A percentile compares a stretch with the other conserved stretches of the same genome.
Evolutionary conservation across 2,797 vertebrate species (phyloP).

Genomic region (Denticeps clupeoides): DNA sequence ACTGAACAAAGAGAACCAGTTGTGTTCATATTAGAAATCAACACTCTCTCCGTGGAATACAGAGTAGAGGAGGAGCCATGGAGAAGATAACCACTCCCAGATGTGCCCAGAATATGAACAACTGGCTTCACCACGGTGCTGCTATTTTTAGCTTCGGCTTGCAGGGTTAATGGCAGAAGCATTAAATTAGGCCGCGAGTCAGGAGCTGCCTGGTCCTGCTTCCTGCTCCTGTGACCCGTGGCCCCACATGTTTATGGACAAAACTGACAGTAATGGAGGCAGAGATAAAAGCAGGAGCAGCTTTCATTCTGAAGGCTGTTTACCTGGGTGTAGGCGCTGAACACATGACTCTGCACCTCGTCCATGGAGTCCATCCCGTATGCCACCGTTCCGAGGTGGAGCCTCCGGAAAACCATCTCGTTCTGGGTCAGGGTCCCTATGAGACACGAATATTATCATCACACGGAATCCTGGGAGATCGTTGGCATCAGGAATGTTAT

Average conservation of each 20-base stretch:
- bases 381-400: constrained; percentile 91
- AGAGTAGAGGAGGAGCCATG: too few species aligned
- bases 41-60: too few species aligned
- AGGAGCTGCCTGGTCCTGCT: constrained; percentile 66
- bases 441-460: not conserved
- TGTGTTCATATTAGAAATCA: too few species aligned
- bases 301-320: constrained; percentile 19
- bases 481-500: too few species aligned
- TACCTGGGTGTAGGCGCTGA: constrained; percentile 96
- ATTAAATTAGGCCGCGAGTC: constrained; percentile 74
- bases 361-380: constrained; percentile 98
- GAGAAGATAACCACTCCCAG: constrained; percentile 64
- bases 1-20: not conserved
- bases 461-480: not conserved
- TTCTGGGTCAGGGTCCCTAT: constrained; percentile 95
- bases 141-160: constrained; percentile 82
- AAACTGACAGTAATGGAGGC: constrained; percentile 77
- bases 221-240: constrained; percentile 89
- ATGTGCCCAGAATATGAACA: constrained; percentile 60
- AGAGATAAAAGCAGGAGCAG: too few species aligned
- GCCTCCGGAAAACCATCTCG: constrained; percentile 95
- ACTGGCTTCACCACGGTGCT: constrained; percentile 46
- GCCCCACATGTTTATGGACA: constrained; percentile 91
- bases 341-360: constrained; percentile 96
- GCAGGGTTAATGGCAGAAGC: constrained; percentile 80